Conservation (phyloP, 2,888 invertebrate species). For the Herminia tarsipennalis region DNA sequence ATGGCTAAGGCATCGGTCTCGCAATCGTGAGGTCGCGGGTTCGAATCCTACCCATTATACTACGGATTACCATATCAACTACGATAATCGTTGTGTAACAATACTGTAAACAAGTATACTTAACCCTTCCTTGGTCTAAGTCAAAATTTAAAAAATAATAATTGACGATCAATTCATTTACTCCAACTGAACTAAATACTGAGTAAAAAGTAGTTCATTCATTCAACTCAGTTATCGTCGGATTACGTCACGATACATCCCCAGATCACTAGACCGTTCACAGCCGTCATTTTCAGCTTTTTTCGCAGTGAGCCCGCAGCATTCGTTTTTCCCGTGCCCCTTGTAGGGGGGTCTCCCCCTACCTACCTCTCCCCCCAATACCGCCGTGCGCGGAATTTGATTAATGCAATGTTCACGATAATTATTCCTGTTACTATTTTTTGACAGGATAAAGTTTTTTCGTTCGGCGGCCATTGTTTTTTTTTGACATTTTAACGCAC, state of each 20-base stretch:
- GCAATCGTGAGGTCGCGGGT: too few relatives aligned
- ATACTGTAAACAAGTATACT: too few relatives aligned
- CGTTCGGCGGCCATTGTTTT: slow-evolving; percentile 59
- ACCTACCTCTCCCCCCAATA: slow-evolving; percentile 71
- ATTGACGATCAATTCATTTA: too few relatives aligned
- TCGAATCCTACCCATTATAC: too few relatives aligned
- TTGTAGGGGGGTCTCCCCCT: slow-evolving; percentile 29
- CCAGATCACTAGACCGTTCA: slow-evolving; percentile 42
- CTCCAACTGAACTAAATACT: not conserved
- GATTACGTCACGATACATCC: slow-evolving; percentile 46
- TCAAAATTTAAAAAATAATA: too few relatives aligned
- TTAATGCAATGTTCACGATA: slow-evolving; percentile 85
- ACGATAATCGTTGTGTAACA: too few relatives aligned
- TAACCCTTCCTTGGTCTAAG: too few relatives aligned
- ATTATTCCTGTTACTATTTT: slow-evolving; percentile 85
- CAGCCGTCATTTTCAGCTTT: slow-evolving; percentile 72
- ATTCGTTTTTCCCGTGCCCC: slow-evolving; percentile 72
- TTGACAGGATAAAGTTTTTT: slow-evolving; percentile 80
- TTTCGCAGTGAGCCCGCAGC: slow-evolving; percentile 80
- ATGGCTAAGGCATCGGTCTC: too few relatives aligned
- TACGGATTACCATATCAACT: too few relatives aligned
- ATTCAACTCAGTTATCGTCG: slow-evolving; percentile 13
- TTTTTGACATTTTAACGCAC: slow-evolving; percentile 21
- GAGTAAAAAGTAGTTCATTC: slow-evolving; percentile 19
- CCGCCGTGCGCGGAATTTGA: slow-evolving; percentile 83